These are phyloP conservation scores for Petromus typicus DNA, from an alignment of 2,113 vertebrate species.

Conservation along the genomic window DNA sequence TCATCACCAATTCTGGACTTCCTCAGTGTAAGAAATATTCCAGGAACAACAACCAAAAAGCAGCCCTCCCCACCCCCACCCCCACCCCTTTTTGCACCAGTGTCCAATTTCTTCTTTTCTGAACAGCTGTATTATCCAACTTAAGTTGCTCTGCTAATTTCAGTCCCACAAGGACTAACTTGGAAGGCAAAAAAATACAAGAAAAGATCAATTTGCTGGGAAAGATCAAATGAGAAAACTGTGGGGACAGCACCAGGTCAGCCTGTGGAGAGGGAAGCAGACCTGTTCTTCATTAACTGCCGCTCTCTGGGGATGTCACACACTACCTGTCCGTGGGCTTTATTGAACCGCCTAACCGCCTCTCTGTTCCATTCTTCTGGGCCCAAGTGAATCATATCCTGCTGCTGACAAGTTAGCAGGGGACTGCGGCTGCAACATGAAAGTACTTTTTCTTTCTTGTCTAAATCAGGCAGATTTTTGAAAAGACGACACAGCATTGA, in stretches of 20 bases:
- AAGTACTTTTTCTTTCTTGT: constrained; percentile 90
- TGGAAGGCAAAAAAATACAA: constrained; percentile 88
- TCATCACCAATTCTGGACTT: constrained; percentile 59
- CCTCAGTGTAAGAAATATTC: constrained; percentile 74
- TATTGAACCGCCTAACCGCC: constrained; percentile 95
- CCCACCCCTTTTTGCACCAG: constrained; percentile 79
- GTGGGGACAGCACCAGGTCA: constrained; percentile 93
- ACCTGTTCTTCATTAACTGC: constrained; percentile 98
- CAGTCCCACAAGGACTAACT: constrained; percentile 90
- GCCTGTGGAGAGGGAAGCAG: constrained; percentile 94
- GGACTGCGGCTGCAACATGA: constrained; percentile 91
- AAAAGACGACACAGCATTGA: constrained; percentile 90
- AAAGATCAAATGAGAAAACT: constrained; percentile 93
- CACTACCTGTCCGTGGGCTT: constrained; percentile 96
- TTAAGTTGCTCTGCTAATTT: constrained; percentile 91
- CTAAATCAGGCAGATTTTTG: constrained; percentile 91
- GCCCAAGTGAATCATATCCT: constrained; percentile 91
- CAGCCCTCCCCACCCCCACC: constrained; percentile 74
- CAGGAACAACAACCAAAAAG: constrained; percentile 82
- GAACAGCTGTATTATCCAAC: constrained; percentile 91
- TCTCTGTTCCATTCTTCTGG: constrained; percentile 88
- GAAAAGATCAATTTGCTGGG: constrained; percentile 91
- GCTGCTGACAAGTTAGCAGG: constrained; percentile 92
- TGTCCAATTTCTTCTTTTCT: constrained; percentile 88
- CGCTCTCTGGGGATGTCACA: constrained; percentile 92